Conservation (phyloP, 2,113 vertebrate species). For the Tretioscincus oriximinensis region DNA sequence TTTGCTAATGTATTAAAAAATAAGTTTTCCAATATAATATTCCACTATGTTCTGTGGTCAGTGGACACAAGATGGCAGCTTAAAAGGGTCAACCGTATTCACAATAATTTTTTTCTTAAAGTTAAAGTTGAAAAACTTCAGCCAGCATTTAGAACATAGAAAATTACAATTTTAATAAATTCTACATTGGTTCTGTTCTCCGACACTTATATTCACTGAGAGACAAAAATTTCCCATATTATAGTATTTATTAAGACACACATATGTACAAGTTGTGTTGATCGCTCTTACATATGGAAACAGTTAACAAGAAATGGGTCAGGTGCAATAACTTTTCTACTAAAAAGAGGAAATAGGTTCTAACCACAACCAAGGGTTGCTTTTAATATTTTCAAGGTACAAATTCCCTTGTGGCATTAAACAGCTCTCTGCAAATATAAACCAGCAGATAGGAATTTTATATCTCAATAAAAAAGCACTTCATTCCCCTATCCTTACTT, state of each 20-base stretch:
- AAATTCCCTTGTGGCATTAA: slow-evolving; percentile 25
- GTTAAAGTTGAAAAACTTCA: not conserved
- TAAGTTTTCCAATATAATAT: not conserved
- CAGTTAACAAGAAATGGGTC: not conserved
- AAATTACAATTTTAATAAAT: not conserved
- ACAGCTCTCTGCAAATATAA: slow-evolving; percentile 21
- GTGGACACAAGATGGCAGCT: not conserved
- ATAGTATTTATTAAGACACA: not conserved
- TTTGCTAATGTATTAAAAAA: not conserved
- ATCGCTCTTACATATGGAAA: not conserved
- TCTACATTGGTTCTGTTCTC: not conserved
- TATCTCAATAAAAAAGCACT: slow-evolving; percentile 56
- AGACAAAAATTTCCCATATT: not conserved
- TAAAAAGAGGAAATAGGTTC: slow-evolving; percentile 28
- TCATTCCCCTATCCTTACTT: slow-evolving; percentile 49
- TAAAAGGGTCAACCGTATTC: not conserved
- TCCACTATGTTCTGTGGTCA: not conserved
- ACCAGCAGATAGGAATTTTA: slow-evolving; percentile 53
- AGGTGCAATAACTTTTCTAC: slow-evolving; percentile 15
- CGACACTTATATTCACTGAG: not conserved
- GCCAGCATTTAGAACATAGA: not conserved
- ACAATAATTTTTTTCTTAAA: not conserved
- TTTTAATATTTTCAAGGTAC: slow-evolving; percentile 25
- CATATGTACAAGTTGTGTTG: not conserved
- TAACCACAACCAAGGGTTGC: slow-evolving; percentile 40